Percentiles rank a stretch among this genome's conserved stretches.
phyloP scores from a whole-genome alignment of 2,888 invertebrate genomes.

The Lycocerus yunnanus region DNA sequence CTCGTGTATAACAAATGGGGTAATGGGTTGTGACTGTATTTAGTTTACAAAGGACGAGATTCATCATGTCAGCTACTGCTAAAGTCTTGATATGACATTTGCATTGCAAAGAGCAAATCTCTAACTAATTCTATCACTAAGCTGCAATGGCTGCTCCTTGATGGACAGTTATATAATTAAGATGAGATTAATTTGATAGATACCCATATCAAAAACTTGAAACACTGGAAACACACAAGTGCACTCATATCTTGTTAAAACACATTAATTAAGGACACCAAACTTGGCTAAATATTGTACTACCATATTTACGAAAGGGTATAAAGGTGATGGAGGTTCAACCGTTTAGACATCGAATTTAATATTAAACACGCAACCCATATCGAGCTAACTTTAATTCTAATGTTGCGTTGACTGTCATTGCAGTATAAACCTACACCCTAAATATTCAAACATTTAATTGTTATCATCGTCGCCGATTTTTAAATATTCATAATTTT shows the following conservation, averaged over 20 bases:
- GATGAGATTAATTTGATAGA: not conserved
- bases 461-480: too few relatives aligned
- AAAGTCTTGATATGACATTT: conserved; percentile 22
- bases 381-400: not conserved
- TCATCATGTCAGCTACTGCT: not conserved
- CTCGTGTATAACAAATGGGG: conserved; percentile 6
- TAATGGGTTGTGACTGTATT: conserved; percentile 12
- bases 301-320: not conserved
- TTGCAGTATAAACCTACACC: not conserved
- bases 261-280: not conserved
- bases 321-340: not conserved
- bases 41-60: not conserved
- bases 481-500: too few relatives aligned
- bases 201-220: conserved; percentile 4
- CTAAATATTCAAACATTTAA: not conserved
- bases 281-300: not conserved
- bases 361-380: not conserved
- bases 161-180: conserved; percentile 11
- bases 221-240: not conserved
- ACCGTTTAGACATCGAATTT: not conserved
- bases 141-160: conserved; percentile 3
- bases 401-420: not conserved
- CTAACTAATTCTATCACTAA: not conserved
- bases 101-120: conserved; percentile 19
- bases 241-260: conserved; percentile 1